Base-by-base conservation (phyloP, 2,888 invertebrate species). In the Chesias legatella region DNA sequence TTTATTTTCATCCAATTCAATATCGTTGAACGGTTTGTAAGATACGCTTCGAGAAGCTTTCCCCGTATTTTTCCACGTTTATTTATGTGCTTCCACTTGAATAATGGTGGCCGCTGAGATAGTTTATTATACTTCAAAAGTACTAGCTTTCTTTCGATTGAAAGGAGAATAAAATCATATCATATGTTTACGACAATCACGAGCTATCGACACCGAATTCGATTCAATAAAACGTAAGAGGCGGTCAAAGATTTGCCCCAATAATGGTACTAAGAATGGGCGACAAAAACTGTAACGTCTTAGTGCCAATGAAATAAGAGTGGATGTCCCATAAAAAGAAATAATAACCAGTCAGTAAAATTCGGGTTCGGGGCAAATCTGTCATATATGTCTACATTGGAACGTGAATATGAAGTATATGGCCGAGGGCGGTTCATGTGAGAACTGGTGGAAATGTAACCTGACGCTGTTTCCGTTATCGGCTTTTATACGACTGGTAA, bases 301-400 rank as follows among this genome's bases (percentile, higher is more conserved):
- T 71, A 78, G 70, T 60, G 65, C 73, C 83, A 70, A 80, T 85
- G 83, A 86, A 86, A 85, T 83, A 82, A 75, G 82, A 85, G 83
- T 80, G 75, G 71, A 71, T 74, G 75, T 79, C 75, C 77, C 72
- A 85, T 88, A 86, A 88, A 85, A 85, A 85, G 78, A 85, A 86
- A 85, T 85, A 85, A 85, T 86, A 88, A 84, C 77, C 74, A 79
- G 76, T 76, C 83, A 82, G 85, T 85, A 85, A 85, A 86, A 84
- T 78, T 75, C 67, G 65, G 67, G 65, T 67, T 70, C 62, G 69
- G 73, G 65, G 67, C 61, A 71, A 79, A 83, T 82, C 81, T 84
- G 83, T 85, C 86, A 84, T 79, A 82, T 75, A 73, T 67, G 74
- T 73, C 72, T 70, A 69, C 60, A 57, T 55, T 54, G 57, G 52